Base-by-base conservation (phyloP, 2,888 invertebrate species). In the Leptinotarsa tumamoca region DNA sequence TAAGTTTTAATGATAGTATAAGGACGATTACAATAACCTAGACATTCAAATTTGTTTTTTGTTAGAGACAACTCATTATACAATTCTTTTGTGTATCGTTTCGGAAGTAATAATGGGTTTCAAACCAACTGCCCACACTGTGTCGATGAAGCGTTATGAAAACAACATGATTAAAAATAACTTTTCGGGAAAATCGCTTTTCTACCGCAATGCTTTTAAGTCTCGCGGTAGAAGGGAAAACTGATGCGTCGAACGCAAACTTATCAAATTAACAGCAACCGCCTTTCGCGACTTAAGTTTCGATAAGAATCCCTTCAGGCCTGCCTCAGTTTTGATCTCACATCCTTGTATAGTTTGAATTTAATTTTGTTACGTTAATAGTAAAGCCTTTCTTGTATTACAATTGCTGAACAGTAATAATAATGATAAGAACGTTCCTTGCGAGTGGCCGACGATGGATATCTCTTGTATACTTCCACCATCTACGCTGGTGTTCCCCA, bases 251-350 rank as follows among this genome's bases (percentile, higher is more conserved):
- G 63, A 33, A 13, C n/a, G 17, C 63, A 63, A 63, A 63, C 63
- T 63, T 63, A 63, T 63, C 33, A 43, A 63, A 63, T 63, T 63
- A 43, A 7, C 13, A 63, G 33, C n/a, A 63, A 63, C 33, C 63
- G 63, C 27, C 27, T 27, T 63, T 63, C 33, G 21, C 15, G 4
- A 15, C 23, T 43, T 23, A 21, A 23, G 58, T 63, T 27, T 33
- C 33, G 43, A 43, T 43, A 17, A 43, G n/a, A 63, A 33, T 17
- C 2, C n/a, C 33, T 33, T 17, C 43, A n/a, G 63, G 63, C n/a
- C 18, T 43, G 17, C 27, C 33, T 15, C n/a, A 15, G 27, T 27
- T n/a, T 33, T 33, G 17, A 27, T 27, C 33, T 33, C 43, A 33
- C 7, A 63, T 63, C 14, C n/a, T 33, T 5, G 43, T 7, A 10